These are phyloP conservation scores for Ceraclea dissimilis DNA, from an alignment of 2,888 invertebrate species.

Conservation along the genomic window DNA sequence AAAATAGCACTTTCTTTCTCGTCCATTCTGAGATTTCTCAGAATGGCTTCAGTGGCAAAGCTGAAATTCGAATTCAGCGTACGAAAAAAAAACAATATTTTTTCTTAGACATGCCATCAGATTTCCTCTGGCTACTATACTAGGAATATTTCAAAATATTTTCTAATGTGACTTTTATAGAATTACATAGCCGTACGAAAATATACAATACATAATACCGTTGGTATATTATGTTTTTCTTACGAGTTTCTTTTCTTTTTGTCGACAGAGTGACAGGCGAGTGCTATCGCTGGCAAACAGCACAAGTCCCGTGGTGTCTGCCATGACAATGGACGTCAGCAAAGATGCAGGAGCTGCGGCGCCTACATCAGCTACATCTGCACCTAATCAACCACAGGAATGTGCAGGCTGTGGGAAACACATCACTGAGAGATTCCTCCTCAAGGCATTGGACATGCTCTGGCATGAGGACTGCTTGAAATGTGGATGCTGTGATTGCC, in stretches of 20 bases:
- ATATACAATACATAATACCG: too few species aligned
- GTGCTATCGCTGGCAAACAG: slow-evolving; percentile 44
- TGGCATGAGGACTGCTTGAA: slow-evolving; percentile 99
- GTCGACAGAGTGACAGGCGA: slow-evolving; percentile 43
- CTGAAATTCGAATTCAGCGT: too few species aligned
- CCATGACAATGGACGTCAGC: slow-evolving; percentile 84
- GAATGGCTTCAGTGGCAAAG: too few species aligned
- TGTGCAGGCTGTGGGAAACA: slow-evolving; percentile 93
- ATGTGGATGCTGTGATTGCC: slow-evolving; percentile 94
- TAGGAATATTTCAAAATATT: too few species aligned
- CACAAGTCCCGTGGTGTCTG: slow-evolving; percentile 42
- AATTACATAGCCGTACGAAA: too few species aligned
- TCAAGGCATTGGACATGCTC: slow-evolving; percentile 86
- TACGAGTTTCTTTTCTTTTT: neutral
- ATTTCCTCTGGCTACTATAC: too few species aligned
- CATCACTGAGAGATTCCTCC: slow-evolving; percentile 83
- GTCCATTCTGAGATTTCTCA: too few species aligned
- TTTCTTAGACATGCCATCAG: too few species aligned
- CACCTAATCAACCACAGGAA: slow-evolving; percentile 45
- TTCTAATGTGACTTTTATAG: too few species aligned
- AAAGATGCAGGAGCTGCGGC: slow-evolving; percentile 56
- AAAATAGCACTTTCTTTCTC: too few species aligned
- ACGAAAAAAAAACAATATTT: too few species aligned
- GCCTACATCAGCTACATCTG: slow-evolving; percentile 36
- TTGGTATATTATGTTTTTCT: too few species aligned